phyloP scores from a whole-genome alignment of 2,888 invertebrate species.

The Corbicula japonica region DNA sequence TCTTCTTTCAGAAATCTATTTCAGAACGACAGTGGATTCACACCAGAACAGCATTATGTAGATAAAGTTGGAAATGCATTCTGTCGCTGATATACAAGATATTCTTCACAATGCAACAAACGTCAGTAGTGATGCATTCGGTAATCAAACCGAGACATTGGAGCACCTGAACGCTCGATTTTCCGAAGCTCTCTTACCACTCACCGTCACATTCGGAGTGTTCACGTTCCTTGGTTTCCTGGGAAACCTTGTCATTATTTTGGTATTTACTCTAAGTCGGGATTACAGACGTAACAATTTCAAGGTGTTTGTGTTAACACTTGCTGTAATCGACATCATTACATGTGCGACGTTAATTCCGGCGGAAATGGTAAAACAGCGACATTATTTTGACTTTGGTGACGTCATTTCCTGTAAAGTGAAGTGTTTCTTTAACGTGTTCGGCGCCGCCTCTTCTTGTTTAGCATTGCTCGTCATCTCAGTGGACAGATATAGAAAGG shows the following conservation, averaged over 20 bases:
- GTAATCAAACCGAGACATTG: slow-evolving; percentile 44
- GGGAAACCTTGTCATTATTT: slow-evolving; percentile 52
- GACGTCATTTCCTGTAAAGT: slow-evolving; percentile 49
- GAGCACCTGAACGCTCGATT: slow-evolving; percentile 50
- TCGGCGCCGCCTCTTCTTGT: slow-evolving; percentile 54
- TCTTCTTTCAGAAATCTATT: no score
- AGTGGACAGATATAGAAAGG: slow-evolving; percentile 58
- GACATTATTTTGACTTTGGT: slow-evolving; percentile 56
- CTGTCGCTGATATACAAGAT: no score
- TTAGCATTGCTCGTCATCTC: slow-evolving; percentile 58
- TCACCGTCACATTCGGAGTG: slow-evolving; percentile 54
- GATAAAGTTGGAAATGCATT: no score
- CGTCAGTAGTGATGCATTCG: no score
- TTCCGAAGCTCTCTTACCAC: slow-evolving; percentile 47
- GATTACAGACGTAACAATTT: slow-evolving; percentile 61
- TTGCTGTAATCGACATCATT: slow-evolving; percentile 58
- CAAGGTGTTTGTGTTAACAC: slow-evolving; percentile 59
- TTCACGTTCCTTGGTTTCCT: slow-evolving; percentile 54
- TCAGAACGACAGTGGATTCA: no score
- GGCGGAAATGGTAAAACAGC: slow-evolving; percentile 60
- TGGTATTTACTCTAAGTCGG: slow-evolving; percentile 57
- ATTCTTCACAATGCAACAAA: no score
- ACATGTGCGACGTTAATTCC: slow-evolving; percentile 60
- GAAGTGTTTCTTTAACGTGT: slow-evolving; percentile 65
- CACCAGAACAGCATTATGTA: no score